phyloP scores from a whole-genome alignment of 2,888 invertebrate genomes.

The Toxonevra muliebris region DNA sequence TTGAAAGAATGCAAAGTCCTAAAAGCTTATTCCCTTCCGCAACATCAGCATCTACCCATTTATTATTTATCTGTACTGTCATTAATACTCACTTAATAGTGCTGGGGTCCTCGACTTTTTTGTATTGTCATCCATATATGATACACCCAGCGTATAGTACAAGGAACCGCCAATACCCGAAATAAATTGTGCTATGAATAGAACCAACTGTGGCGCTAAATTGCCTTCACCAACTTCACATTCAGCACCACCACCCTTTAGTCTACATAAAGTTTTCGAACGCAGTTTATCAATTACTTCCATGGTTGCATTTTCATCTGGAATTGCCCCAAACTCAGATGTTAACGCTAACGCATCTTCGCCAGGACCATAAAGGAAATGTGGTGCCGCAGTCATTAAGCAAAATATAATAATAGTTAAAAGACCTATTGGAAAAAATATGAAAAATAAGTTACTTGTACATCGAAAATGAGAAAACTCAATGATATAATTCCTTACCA shows the following conservation, averaged over 20 bases:
- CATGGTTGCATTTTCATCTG: slow-evolving; percentile 64
- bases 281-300: slow-evolving; percentile 66
- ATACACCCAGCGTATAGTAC: slow-evolving; percentile 75
- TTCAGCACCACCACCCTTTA: slow-evolving; percentile 58
- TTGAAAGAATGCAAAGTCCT: no score
- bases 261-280: slow-evolving; percentile 69
- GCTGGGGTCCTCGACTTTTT: slow-evolving; percentile 78
- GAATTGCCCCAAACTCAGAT: slow-evolving; percentile 68
- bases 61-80: no score
- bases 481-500: slow-evolving; percentile 46
- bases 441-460: background rate
- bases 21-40: no score
- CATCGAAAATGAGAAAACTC: no score
- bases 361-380: slow-evolving; percentile 75
- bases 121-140: slow-evolving; percentile 82
- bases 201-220: slow-evolving; percentile 71
- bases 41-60: no score
- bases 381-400: slow-evolving; percentile 73
- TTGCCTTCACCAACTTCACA: slow-evolving; percentile 69
- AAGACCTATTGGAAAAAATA: slow-evolving; percentile 57
- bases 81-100: slow-evolving; percentile 69
- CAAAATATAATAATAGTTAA: slow-evolving; percentile 73
- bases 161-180: slow-evolving; percentile 77
- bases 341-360: slow-evolving; percentile 73
- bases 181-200: slow-evolving; percentile 75